phyloP scores from a whole-genome alignment of 2,113 vertebrate genomes.

The Guaruba guarouba region DNA sequence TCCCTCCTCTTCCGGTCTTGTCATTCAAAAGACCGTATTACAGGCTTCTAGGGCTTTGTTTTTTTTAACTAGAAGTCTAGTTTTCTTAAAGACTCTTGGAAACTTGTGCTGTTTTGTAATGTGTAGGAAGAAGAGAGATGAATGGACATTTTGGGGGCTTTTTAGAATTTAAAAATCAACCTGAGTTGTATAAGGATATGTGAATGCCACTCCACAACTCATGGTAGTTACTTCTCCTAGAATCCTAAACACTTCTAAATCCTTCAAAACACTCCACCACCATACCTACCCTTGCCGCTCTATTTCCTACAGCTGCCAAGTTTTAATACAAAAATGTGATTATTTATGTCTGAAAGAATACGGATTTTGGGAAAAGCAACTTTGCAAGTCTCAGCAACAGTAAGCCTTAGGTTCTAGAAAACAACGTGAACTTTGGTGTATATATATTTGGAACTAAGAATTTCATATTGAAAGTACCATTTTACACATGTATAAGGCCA shows the following conservation, averaged over 20 bases:
- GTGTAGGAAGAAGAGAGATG: background rate
- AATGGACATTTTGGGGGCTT: background rate
- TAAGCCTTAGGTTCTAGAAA: background rate
- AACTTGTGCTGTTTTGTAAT: background rate
- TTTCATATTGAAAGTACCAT: background rate
- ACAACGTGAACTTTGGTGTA: background rate
- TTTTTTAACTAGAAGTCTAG: background rate
- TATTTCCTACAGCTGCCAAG: background rate
- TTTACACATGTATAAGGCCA: background rate
- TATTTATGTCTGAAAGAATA: background rate
- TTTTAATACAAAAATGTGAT: background rate
- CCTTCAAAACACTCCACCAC: background rate
- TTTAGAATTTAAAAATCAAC: background rate
- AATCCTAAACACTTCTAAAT: background rate
- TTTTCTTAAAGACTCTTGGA: background rate
- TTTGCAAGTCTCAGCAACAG: background rate
- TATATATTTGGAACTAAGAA: background rate
- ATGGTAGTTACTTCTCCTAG: background rate
- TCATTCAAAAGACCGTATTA: background rate
- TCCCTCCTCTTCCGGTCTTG: background rate
- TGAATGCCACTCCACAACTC: background rate
- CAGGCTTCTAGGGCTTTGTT: background rate
- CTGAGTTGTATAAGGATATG: background rate
- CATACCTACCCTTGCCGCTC: background rate
- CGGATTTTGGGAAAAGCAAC: background rate